phyloP scores from a whole-genome alignment of 2,797 vertebrate species.

The Acomys russatus region DNA sequence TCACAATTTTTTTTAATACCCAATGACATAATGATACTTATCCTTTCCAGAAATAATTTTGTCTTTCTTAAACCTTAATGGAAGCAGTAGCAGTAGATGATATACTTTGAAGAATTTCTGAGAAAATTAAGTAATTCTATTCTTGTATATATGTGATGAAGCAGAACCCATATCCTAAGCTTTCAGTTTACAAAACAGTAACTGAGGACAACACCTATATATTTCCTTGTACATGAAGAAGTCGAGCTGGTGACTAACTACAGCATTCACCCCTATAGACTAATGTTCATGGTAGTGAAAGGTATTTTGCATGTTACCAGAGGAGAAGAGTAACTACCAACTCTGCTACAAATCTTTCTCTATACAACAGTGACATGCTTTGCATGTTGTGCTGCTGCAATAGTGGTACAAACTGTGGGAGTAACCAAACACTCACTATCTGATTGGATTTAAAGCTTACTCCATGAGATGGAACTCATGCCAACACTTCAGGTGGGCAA shows the following conservation, averaged over 20 bases:
- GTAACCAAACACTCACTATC: not conserved
- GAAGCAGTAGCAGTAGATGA: not conserved
- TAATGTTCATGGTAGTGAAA: not conserved
- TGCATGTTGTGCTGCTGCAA: not conserved
- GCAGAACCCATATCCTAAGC: not conserved
- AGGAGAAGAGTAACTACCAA: not conserved
- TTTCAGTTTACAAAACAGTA: not conserved
- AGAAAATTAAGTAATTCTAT: not conserved
- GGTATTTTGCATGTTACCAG: not conserved
- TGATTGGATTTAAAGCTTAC: not conserved
- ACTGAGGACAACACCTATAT: not conserved
- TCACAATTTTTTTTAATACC: not conserved
- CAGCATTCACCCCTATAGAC: not conserved
- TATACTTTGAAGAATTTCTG: conserved; percentile 15
- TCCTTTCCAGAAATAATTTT: conserved; percentile 11
- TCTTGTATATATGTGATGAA: not conserved
- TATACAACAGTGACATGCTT: not conserved
- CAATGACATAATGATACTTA: not conserved
- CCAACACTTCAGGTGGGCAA: not conserved
- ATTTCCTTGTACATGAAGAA: not conserved
- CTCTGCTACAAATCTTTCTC: not conserved
- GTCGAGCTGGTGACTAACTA: not conserved
- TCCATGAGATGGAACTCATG: not conserved
- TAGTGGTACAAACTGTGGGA: not conserved
- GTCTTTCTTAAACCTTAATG: not conserved